These are phyloP conservation scores for Gymnorhina tibicen DNA, from an alignment of 2,113 vertebrate species.

Conservation along the genomic window DNA sequence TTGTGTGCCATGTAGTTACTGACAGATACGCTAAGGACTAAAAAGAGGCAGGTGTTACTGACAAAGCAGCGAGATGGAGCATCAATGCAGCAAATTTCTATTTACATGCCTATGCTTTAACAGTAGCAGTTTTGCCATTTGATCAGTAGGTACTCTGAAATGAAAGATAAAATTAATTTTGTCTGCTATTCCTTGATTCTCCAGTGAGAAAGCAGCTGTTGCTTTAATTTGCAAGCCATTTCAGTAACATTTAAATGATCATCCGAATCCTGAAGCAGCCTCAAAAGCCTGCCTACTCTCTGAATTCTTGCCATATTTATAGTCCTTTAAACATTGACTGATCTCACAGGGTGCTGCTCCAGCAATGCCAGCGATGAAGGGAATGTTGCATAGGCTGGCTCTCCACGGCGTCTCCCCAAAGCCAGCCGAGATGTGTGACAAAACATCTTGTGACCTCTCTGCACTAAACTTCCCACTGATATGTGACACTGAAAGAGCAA, in stretches of 20 bases:
- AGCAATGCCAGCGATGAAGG: background rate
- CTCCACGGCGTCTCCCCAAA: background rate
- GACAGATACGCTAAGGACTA: background rate
- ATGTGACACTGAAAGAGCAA: background rate
- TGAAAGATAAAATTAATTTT: background rate
- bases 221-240: background rate
- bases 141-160: background rate
- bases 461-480: background rate
- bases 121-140: background rate
- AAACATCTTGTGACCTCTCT: constrained; percentile 11
- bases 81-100: background rate
- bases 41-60: background rate
- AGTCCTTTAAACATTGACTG: background rate
- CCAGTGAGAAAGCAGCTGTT: background rate
- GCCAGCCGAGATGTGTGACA: background rate
- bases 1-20: background rate
- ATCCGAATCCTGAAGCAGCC: background rate
- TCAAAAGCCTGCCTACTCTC: background rate
- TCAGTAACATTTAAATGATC: background rate
- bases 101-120: background rate
- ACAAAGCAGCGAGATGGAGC: background rate
- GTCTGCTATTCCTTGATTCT: background rate
- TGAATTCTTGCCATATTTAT: constrained; percentile 43
- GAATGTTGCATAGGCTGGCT: constrained; percentile 19
- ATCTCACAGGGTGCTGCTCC: background rate